These are phyloP conservation scores for Pomacea canaliculata DNA, from an alignment of 2,888 invertebrate species.

Conservation along the genomic window DNA sequence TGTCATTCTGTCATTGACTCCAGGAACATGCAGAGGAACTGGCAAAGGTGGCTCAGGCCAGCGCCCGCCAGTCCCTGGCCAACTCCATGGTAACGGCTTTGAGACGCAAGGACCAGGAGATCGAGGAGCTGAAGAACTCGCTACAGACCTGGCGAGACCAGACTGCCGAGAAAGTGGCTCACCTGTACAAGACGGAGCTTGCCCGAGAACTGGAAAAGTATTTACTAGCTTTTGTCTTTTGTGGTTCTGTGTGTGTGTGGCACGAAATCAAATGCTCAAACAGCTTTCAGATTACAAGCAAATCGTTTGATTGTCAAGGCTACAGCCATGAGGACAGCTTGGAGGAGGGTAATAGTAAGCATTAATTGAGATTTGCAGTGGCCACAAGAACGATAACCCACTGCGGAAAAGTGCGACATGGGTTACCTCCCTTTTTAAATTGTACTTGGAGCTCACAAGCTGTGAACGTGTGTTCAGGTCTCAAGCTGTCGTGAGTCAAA, in stretches of 20 bases:
- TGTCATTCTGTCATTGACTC: neutral
- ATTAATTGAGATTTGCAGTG: no score
- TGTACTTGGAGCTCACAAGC: no score
- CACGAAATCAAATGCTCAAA: no score
- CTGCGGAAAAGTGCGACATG: no score
- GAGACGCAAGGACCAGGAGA: slow-evolving; percentile 47
- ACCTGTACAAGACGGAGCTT: slow-evolving; percentile 50
- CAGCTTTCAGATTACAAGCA: no score
- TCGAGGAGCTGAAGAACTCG: slow-evolving; percentile 44
- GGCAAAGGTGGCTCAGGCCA: slow-evolving; percentile 35
- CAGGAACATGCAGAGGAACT: slow-evolving; percentile 44
- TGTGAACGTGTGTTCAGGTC: slow-evolving; percentile 22
- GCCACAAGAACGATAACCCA: no score
- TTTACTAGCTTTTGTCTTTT: neutral
- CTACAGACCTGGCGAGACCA: slow-evolving; percentile 48
- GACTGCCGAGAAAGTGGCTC: slow-evolving; percentile 46
- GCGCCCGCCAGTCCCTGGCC: slow-evolving; percentile 28
- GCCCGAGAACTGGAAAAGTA: slow-evolving; percentile 51
- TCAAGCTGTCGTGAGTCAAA: slow-evolving; percentile 31
- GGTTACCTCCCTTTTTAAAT: no score
- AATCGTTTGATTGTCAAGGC: neutral
- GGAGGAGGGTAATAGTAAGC: no score
- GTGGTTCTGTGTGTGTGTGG: neutral
- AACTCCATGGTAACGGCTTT: slow-evolving; percentile 37
- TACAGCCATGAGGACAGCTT: neutral